phyloP scores from a whole-genome alignment of 2,113 vertebrate genomes.

The Bubalus kerabau region DNA sequence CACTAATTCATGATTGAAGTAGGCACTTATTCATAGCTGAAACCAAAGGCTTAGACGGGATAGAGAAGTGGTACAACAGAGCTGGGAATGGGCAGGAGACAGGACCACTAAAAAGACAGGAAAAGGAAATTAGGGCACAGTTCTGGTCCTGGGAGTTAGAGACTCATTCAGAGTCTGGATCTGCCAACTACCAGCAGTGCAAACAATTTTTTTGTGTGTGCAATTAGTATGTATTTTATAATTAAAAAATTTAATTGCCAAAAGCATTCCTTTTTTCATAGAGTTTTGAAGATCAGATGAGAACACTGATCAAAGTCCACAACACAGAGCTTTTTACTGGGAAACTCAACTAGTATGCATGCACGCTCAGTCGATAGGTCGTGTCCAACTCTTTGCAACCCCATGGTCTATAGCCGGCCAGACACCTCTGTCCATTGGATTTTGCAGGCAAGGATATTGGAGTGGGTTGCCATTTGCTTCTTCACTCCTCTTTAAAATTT shows the following conservation, averaged over 20 bases:
- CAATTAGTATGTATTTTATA: not conserved
- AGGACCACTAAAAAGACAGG: not conserved
- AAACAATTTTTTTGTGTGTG: not conserved
- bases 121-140: not conserved
- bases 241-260: not conserved
- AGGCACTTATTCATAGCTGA: not conserved
- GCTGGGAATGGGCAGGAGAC: too few species aligned
- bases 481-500: not conserved
- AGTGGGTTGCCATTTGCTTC: not conserved
- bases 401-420: not conserved
- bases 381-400: not conserved
- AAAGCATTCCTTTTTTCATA: not conserved
- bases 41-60: not conserved
- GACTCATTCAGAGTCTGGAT: not conserved
- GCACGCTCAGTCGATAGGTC: not conserved
- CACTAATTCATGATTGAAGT: not conserved
- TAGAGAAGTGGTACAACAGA: not conserved
- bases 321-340: not conserved
- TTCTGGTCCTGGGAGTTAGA: not conserved
- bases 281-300: slow-evolving; percentile 11
- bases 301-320: not conserved
- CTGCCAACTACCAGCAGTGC: not conserved
- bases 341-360: not conserved
- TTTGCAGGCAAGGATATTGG: not conserved
- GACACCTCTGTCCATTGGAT: not conserved